Conservation (phyloP, 2,888 invertebrate species). For the Acleris holmiana region DNA sequence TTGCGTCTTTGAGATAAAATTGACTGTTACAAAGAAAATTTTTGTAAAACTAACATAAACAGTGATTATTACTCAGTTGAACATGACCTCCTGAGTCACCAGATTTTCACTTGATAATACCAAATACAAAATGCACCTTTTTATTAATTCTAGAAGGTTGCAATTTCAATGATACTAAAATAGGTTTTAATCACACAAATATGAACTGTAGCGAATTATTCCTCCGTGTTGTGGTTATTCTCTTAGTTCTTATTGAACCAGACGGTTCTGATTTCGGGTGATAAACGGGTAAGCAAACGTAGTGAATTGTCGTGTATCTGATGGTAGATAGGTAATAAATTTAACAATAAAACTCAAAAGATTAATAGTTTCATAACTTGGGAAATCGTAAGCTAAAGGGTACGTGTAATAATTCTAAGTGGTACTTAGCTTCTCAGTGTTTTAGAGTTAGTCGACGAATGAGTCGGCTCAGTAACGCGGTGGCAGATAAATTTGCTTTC, state of each 20-base stretch:
- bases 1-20: too few species aligned
- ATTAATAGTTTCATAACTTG: slow-evolving; percentile 70
- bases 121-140: too few species aligned
- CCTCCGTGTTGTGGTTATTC: slow-evolving; percentile 18
- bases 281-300: slow-evolving; percentile 76
- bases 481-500: slow-evolving; percentile 74
- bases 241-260: slow-evolving; percentile 37
- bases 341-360: slow-evolving; percentile 70
- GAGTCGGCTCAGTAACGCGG: slow-evolving; percentile 75
- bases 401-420: slow-evolving; percentile 64
- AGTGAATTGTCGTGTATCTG: slow-evolving; percentile 64
- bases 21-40: too few species aligned
- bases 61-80: background rate
- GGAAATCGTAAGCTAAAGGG: slow-evolving; percentile 64
- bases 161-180: too few species aligned
- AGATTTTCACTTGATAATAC: too few species aligned
- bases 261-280: slow-evolving; percentile 62
- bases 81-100: too few species aligned
- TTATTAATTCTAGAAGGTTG: too few species aligned
- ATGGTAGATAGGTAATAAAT: slow-evolving; percentile 77
- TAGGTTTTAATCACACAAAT: too few species aligned
- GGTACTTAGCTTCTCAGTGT: slow-evolving; percentile 83
- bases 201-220: slow-evolving; percentile 25
- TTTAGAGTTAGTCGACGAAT: slow-evolving; percentile 85
- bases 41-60: too few species aligned